Evolutionary conservation across 2,797 vertebrate genomes (phyloP).

Genomic region (Hippocampus kuda): DNA sequence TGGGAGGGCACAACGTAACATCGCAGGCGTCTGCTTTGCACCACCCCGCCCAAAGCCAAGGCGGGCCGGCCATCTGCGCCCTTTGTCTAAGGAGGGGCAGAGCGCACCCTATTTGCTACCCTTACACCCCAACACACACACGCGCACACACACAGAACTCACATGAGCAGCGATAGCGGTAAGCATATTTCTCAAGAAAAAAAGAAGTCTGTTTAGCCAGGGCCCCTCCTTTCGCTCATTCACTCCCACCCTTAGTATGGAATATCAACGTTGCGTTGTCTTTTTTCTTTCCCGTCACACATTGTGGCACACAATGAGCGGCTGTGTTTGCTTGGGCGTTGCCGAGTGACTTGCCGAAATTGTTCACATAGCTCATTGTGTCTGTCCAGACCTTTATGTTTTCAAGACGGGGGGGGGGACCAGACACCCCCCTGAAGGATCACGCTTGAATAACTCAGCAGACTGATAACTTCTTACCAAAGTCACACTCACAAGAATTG

Average conservation of each 20-base stretch:
- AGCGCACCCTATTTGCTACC: conserved; percentile 32
- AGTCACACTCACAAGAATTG: conserved; percentile 19
- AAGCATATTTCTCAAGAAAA: conserved; percentile 25
- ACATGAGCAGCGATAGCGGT: conserved; percentile 12
- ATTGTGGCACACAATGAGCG: conserved; percentile 43
- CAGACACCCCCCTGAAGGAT: conserved; percentile 28
- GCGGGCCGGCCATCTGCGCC: conserved; percentile 68
- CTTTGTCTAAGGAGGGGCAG: conserved; percentile 60
- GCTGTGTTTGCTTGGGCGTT: conserved; percentile 53
- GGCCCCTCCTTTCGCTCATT: conserved; percentile 18
- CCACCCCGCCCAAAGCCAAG: conserved; percentile 53
- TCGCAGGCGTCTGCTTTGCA: conserved; percentile 55
- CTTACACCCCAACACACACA: conserved; percentile 19
- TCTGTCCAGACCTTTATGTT: conserved; percentile 31
- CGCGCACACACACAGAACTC: neutral
- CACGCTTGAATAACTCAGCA: conserved; percentile 46
- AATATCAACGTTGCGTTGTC: conserved; percentile 49
- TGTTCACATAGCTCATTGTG: conserved; percentile 59
- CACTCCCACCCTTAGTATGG: conserved; percentile 32
- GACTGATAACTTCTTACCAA: conserved; percentile 30
- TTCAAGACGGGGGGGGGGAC: neutral
- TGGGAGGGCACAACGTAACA: conserved; percentile 54
- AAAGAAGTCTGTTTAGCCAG: conserved; percentile 14
- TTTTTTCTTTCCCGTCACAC: conserved; percentile 33
- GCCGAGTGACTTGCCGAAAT: conserved; percentile 53